These are phyloP conservation scores for Drosophila yakuba DNA, from an alignment of 1,140 invertebrate species.

Conservation along the genomic window DNA sequence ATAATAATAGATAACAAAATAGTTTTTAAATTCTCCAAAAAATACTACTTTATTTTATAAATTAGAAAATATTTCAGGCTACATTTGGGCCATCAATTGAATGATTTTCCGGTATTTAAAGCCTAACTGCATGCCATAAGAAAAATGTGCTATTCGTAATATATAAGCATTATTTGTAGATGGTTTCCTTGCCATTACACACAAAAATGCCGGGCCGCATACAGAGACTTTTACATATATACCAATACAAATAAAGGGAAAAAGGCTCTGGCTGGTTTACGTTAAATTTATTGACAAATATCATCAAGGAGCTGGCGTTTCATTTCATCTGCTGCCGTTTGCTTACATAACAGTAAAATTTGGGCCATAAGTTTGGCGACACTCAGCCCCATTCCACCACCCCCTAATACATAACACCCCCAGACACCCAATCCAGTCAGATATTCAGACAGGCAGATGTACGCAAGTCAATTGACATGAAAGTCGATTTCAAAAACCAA, in stretches of 20 bases:
- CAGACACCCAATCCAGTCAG: constrained; percentile 23
- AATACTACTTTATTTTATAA: neutral
- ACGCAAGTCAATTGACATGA: constrained; percentile 79
- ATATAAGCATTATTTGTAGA: constrained; percentile 30
- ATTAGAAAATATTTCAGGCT: neutral
- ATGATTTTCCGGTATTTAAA: neutral
- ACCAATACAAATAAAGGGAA: constrained; percentile 8
- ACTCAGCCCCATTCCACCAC: constrained; percentile 2
- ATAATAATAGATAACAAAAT: neutral
- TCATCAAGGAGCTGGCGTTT: constrained; percentile 73
- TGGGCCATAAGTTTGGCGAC: constrained; percentile 68
- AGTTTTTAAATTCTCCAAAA: too few relatives aligned
- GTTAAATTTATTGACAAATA: constrained; percentile 82
- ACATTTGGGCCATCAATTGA: neutral
- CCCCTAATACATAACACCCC: neutral
- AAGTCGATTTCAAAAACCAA: constrained; percentile 80
- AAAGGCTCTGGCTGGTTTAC: constrained; percentile 56
- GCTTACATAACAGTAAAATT: constrained; percentile 79
- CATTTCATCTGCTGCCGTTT: constrained; percentile 72
- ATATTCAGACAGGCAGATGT: constrained; percentile 56
- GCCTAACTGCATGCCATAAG: neutral
- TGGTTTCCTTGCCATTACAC: constrained; percentile 34
- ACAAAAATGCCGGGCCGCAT: constrained; percentile 31
- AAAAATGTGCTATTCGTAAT: constrained; percentile 10
- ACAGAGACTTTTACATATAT: constrained; percentile 12